Percentiles rank a stretch among this genome's conserved stretches.
Conservation (phyloP, 2,113 vertebrate genomes). For the Seriola quinqueradiata region DNA sequence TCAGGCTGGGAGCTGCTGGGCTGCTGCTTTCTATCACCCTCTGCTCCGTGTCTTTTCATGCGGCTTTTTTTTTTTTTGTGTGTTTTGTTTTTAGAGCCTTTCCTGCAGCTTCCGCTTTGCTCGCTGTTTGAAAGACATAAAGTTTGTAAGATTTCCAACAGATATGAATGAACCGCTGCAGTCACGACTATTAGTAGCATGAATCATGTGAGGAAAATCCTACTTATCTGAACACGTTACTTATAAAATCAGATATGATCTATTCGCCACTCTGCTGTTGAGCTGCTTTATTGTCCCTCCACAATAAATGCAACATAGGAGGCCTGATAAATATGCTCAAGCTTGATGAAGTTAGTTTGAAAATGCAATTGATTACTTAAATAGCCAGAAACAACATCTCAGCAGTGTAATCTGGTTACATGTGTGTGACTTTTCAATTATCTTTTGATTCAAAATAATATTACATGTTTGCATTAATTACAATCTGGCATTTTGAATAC, state of each 20-base stretch:
- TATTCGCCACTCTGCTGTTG: not conserved
- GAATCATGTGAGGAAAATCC: no score
- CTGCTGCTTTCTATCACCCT: conserved; percentile 7
- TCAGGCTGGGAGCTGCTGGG: conserved; percentile 18
- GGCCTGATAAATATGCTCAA: not conserved
- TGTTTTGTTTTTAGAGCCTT: not conserved
- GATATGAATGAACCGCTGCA: conserved; percentile 23
- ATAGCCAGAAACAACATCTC: not conserved
- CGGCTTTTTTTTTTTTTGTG: not conserved
- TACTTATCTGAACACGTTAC: not conserved
- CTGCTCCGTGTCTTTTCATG: conserved; percentile 24
- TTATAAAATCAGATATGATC: not conserved
- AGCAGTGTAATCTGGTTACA: conserved; percentile 1
- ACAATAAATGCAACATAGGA: not conserved
- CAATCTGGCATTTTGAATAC: not conserved
- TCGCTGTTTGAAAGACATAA: conserved; percentile 47
- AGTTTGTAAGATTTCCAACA: conserved; percentile 54
- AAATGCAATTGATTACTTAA: not conserved
- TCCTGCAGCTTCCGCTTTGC: conserved; percentile 56
- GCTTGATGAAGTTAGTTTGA: not conserved
- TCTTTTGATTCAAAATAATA: not conserved
- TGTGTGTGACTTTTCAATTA: not conserved
- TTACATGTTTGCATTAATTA: not conserved
- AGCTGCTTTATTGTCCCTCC: not conserved
- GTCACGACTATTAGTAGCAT: not conserved